phyloP scores from a whole-genome alignment of 2,888 invertebrate genomes.

The Polyommatus icarus region DNA sequence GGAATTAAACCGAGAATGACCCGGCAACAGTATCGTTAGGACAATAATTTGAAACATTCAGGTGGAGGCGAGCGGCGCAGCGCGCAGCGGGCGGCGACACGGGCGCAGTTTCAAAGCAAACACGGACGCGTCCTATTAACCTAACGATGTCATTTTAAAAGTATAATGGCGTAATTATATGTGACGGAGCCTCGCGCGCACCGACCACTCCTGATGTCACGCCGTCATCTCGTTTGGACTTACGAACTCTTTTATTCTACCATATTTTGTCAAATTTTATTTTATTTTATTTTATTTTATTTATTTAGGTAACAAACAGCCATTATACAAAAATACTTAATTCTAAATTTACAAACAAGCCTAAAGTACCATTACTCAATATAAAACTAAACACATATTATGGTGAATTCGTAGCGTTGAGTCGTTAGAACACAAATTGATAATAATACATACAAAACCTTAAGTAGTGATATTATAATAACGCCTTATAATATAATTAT shows the following conservation, averaged over 20 bases:
- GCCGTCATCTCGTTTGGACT: background rate
- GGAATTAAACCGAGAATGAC: background rate
- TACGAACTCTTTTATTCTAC: background rate
- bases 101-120: slow-evolving; percentile 9
- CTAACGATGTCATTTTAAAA: slow-evolving; percentile 18
- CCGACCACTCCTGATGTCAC: background rate
- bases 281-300: too few species aligned
- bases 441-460: too few species aligned
- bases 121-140: slow-evolving; percentile 18
- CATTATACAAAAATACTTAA: too few species aligned
- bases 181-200: background rate
- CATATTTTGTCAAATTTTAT: too few species aligned
- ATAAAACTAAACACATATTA: too few species aligned
- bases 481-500: too few species aligned
- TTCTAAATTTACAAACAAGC: too few species aligned
- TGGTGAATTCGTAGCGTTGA: too few species aligned
- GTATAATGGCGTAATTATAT: slow-evolving; percentile 15
- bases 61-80: background rate
- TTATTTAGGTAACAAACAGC: too few species aligned
- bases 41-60: slow-evolving; percentile 19
- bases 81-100: background rate
- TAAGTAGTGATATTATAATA: too few species aligned
- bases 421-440: too few species aligned
- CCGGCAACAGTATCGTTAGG: background rate
- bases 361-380: too few species aligned